Evolutionary conservation across 2,113 vertebrate genomes (phyloP), one percentile per base, ranked within the genome.

Genomic region (Typhlomys cinereus): DNA sequence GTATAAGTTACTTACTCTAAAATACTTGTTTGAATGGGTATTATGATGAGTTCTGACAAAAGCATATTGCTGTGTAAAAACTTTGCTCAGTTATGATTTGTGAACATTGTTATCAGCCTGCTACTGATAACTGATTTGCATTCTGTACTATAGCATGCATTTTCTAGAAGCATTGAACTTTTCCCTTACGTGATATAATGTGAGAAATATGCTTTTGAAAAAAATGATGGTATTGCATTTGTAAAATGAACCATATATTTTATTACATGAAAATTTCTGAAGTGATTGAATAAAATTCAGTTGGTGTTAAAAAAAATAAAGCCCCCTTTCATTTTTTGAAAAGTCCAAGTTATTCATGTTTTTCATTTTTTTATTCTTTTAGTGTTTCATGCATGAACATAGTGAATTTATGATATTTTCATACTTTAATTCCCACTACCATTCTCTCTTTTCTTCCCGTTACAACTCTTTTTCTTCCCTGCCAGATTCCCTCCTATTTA

Each of bases 341-440:
- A 96, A 94, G 29, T 70, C 74, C 70, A 64, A 89, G 50, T 70
- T 92, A n/a, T n/a, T n/a, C n/a, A n/a, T n/a, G n/a, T n/a, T n/a
- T n/a, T n/a, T n/a, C n/a, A n/a, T n/a, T n/a, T n/a, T n/a, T n/a
- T n/a, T n/a, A n/a, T n/a, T n/a, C n/a, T n/a, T n/a, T n/a, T n/a
- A n/a, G n/a, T n/a, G n/a, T n/a, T n/a, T n/a, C n/a, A n/a, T n/a
- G n/a, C n/a, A n/a, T n/a, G n/a, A n/a, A n/a, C n/a, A n/a, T n/a
- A n/a, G n/a, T n/a, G n/a, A n/a, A n/a, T n/a, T n/a, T n/a, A n/a
- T n/a, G n/a, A n/a, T n/a, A n/a, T n/a, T n/a, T n/a, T n/a, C n/a
- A n/a, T n/a, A n/a, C n/a, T n/a, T n/a, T n/a, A n/a, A n/a, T n/a
- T n/a, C n/a, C n/a, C n/a, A n/a, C n/a, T n/a, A n/a, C n/a, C n/a